Percentiles rank a stretch among this genome's conserved stretches.
These are phyloP conservation scores for Brachyrhaphis roseni DNA, from an alignment of 2,797 vertebrate species.

Conservation along the genomic window DNA sequence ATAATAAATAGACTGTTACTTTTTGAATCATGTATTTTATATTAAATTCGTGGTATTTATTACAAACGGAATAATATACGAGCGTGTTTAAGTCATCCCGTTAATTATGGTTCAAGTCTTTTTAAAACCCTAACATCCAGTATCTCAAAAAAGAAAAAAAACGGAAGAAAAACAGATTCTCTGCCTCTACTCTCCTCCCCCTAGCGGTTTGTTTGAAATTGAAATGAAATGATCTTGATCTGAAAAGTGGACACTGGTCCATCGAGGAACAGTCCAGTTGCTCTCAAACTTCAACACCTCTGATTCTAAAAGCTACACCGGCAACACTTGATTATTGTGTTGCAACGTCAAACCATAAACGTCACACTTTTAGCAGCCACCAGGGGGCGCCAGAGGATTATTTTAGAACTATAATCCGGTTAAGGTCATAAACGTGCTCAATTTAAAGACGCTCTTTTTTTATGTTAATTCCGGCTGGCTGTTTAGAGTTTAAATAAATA, in stretches of 20 bases:
- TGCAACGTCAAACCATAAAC: not conserved
- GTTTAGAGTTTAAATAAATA: not conserved
- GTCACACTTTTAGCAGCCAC: conserved; percentile 40
- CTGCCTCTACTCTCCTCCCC: not conserved
- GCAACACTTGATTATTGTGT: not conserved
- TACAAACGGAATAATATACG: not conserved
- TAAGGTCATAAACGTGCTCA: too few species aligned
- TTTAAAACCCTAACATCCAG: not conserved
- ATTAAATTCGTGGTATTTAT: not conserved
- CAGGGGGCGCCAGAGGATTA: conserved; percentile 76
- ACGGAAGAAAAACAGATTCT: not conserved
- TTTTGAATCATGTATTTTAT: not conserved
- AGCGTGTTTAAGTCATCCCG: not conserved
- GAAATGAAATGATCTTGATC: not conserved
- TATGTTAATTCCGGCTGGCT: too few species aligned
- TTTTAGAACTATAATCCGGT: not conserved
- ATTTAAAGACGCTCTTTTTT: not conserved
- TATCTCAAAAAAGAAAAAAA: not conserved
- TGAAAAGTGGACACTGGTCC: not conserved
- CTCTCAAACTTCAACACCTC: not conserved
- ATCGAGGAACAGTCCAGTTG: not conserved
- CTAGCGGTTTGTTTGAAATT: not conserved
- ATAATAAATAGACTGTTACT: not conserved
- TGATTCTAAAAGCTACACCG: not conserved
- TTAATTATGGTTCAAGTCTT: not conserved